Evolutionary conservation across 2,888 invertebrate species (phyloP), one percentile per base, ranked within the genome.

Genomic region (Lasioglossum marginatum): DNA sequence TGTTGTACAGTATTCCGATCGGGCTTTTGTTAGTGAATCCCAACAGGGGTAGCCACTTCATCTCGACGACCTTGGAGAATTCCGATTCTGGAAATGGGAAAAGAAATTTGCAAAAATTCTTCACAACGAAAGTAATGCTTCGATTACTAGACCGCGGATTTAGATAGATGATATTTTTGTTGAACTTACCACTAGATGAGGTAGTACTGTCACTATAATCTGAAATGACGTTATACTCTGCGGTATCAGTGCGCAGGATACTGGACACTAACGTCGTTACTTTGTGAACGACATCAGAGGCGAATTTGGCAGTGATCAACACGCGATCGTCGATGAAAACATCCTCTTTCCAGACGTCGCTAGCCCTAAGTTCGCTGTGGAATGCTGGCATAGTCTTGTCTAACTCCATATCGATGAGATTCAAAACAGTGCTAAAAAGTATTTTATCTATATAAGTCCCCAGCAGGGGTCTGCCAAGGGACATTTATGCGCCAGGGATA

Each of bases 1-100:
- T 89, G 23, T 93, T 82, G 60, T 92, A 91, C 23, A 90, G 80
- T 23, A 94, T 90, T 6, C 90, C 88, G 8, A 94, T 77, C 0
- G 91, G 89, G 27, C 93, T 93, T 6, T 77, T 87, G 19, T 87
- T 86, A 40, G 87, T 83, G 80, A 94, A 94, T 82, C 94, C 94
- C 77, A 94, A 76, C 12, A 94, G 37, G 1, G 91, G 88, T 0
- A 94, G 76, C 40, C 94, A 79, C 66, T 89, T 90, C 4, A 94
- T 74, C 43, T 83, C 89, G 16, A 81, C 74, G 1, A 83, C 66
- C 31, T 89, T 23, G 23, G 14, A 4, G 31, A 19, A 31, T 8
- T 31, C 19, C 12, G 48, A 72, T 34, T 10, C 72, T 72, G 31
- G 0, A 48, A 71, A 14, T 14, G 8, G 8, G 8, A 34, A 19